Evolutionary conservation across 2,797 vertebrate species (phyloP).

Genomic region (Sphenodon punctatus): DNA sequence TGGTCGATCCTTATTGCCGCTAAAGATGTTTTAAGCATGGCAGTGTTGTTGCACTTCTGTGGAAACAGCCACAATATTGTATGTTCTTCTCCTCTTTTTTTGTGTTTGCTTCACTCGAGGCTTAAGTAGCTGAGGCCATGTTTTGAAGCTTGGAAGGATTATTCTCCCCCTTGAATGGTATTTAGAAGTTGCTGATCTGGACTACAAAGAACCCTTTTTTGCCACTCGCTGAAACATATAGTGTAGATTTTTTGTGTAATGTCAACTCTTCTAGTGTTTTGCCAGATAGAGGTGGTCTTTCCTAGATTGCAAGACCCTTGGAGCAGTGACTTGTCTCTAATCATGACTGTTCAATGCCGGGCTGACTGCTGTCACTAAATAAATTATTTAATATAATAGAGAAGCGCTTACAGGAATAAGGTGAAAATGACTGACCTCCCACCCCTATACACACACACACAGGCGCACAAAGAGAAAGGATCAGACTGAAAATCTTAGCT

Average conservation of each 20-base stretch:
- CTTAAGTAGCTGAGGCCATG: too few relatives aligned
- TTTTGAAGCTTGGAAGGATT: neutral
- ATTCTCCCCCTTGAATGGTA: neutral
- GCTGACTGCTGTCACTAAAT: too few relatives aligned
- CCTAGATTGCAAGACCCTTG: too few relatives aligned
- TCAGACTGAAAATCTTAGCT: neutral
- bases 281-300: neutral
- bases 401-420: neutral
- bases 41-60: accelerated
- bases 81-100: neutral
- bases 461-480: neutral
- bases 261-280: accelerated
- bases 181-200: neutral
- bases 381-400: neutral
- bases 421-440: neutral
- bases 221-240: accelerated
- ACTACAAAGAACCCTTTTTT: neutral
- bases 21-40: neutral
- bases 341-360: too few relatives aligned
- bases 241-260: accelerated
- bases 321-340: too few relatives aligned
- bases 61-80: neutral
- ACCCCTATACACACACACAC: too few relatives aligned
- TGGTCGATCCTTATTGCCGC: neutral
- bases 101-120: neutral